Conservation (phyloP, 2,888 invertebrate species). For the Watsonalla cultraria region DNA sequence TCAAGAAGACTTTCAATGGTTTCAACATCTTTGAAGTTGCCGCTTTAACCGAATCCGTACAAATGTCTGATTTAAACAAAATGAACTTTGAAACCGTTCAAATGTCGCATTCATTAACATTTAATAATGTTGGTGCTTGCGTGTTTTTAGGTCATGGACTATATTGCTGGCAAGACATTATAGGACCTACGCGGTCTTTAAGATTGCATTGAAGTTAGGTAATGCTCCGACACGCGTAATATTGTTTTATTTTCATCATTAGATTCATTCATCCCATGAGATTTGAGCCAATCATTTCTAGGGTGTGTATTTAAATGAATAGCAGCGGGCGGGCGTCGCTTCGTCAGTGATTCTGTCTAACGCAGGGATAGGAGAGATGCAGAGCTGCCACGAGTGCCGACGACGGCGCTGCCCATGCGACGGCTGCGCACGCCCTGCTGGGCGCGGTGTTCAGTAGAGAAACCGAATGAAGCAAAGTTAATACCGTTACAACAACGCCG, state of each 20-base stretch:
- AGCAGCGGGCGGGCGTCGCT: constrained; percentile 45
- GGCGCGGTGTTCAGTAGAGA: constrained; percentile 86
- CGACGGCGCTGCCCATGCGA: constrained; percentile 81
- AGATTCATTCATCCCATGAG: constrained; percentile 3
- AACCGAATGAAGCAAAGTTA: constrained; percentile 82
- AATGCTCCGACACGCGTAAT: constrained; percentile 28
- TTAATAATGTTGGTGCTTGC: constrained; percentile 2
- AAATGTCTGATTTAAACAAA: constrained; percentile 26
- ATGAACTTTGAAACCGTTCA: constrained; percentile 32
- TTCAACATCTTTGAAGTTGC: constrained; percentile 22
- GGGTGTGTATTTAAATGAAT: constrained; percentile 38
- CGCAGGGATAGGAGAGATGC: constrained; percentile 76
- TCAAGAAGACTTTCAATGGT: constrained; percentile 17
- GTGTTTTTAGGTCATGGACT: not conserved
- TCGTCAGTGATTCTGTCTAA: constrained; percentile 72
- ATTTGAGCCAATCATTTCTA: constrained; percentile 25
- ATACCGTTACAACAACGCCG: constrained; percentile 74
- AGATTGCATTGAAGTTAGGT: constrained; percentile 1
- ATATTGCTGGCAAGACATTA: not conserved
- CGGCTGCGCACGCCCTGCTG: constrained; percentile 89
- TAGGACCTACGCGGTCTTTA: not conserved
- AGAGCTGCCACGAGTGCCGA: constrained; percentile 65
- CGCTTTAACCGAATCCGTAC: constrained; percentile 30
- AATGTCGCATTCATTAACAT: constrained; percentile 17
- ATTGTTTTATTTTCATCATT: not conserved